Base-by-base conservation (phyloP, 1,140 invertebrate species). In the Aporrectodea caliginosa region DNA sequence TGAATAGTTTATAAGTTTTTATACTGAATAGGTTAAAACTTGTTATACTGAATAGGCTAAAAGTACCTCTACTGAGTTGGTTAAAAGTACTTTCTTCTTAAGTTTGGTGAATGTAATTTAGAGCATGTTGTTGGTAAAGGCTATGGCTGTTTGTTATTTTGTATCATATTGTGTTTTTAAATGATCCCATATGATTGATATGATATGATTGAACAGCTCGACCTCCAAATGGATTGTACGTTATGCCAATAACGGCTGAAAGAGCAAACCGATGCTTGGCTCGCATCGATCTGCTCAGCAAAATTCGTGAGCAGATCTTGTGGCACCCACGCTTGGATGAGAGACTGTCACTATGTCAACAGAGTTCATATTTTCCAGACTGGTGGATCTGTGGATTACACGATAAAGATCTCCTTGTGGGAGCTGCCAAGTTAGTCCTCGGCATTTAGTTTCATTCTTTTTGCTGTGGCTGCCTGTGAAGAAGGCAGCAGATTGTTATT, bases 311-410 rank as follows among this genome's bases (percentile, higher is more conserved):
- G 86, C 94, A 96, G 85, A 93, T 97, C 75, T 88, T 97, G 0
- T 92, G 92, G 27, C 94, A 97, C 91, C 93, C 94, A 0, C 91
- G 93, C 81, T 89, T 99, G 33, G 95, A 97, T 69, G 93, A 96
- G 83, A 90, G 95, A 30, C 89, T 99, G 2, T 92, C 93, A 73
- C 89, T 96, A 1, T 98, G 95, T 88, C 91, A 95, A 85, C 91
- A 92, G 16, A 96, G 95, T 6, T 92, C 93, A 2, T 96, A 98
- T 85, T 93, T 97, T 77, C 97, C 97, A 0, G 93, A 95, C 69
- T 99, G 97, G 97, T 99, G 97, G 97, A 91, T 94, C 58, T 92
- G 93, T 35, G 97, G 96, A 0, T 92, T 93, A 85, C 97, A 99
- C 85, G 98, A 99, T 88, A 94, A 94, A 86, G 95, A 98, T 87